Evolutionary conservation across 2,888 invertebrate genomes (phyloP).

Genomic region (Drosophila limbata): DNA sequence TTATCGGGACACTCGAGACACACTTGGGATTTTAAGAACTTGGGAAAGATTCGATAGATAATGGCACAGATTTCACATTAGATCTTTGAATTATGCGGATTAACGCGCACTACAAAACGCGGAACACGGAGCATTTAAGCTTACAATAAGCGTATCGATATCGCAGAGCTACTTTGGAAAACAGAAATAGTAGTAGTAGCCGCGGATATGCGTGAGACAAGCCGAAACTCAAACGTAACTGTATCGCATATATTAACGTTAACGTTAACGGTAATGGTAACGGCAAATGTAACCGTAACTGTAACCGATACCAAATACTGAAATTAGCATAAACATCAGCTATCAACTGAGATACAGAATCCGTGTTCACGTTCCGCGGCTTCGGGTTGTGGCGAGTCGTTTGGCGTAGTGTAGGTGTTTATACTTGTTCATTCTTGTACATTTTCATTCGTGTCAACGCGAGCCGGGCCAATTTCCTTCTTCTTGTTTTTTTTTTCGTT

Average conservation of each 20-base stretch:
- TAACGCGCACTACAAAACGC: background rate
- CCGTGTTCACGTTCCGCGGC: slow-evolving; percentile 45
- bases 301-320: slow-evolving; percentile 28
- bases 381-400: slow-evolving; percentile 10
- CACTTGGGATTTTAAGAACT: background rate
- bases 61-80: slow-evolving; percentile 1
- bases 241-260: background rate
- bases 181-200: background rate
- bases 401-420: slow-evolving; percentile 31
- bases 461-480: slow-evolving; percentile 36
- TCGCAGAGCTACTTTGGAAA: background rate
- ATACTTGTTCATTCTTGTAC: slow-evolving; percentile 24
- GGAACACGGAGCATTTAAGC: background rate
- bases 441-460: slow-evolving; percentile 22
- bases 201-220: background rate
- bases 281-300: slow-evolving; percentile 34
- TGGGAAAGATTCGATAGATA: background rate
- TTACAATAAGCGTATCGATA: background rate
- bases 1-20: background rate
- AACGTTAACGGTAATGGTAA: slow-evolving; percentile 42
- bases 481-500: slow-evolving; percentile 5
- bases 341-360: slow-evolving; percentile 24
- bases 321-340: slow-evolving; percentile 27
- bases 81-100: background rate
- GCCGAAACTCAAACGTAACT: background rate